Evolutionary conservation across 2,113 vertebrate genomes (phyloP).

Genomic region (Chrysemys picta): DNA sequence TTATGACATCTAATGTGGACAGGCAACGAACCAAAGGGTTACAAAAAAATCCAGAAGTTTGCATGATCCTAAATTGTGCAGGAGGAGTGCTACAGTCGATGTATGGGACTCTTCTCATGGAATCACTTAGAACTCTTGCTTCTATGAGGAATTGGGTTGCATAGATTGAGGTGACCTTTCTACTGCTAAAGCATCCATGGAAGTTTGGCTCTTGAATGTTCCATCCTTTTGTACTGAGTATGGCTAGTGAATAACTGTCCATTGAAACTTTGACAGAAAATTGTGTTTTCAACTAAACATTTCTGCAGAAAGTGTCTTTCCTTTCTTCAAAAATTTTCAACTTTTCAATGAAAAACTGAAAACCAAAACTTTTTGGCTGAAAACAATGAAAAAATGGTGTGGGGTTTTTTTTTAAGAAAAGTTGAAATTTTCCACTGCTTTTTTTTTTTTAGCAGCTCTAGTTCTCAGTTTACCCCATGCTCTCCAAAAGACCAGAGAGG

Average conservation of each 20-base stretch:
- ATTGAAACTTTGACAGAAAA: background rate
- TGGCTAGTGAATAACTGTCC: background rate
- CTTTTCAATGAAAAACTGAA: background rate
- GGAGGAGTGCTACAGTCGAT: too few relatives aligned
- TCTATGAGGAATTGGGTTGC: background rate
- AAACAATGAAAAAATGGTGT: background rate
- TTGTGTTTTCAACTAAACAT: background rate
- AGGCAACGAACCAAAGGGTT: too few relatives aligned
- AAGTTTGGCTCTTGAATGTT: background rate
- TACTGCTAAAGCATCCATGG: background rate
- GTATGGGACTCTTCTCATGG: too few relatives aligned
- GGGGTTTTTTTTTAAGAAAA: background rate
- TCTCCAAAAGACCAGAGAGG: background rate
- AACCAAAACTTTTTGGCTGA: background rate
- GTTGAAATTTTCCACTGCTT: background rate
- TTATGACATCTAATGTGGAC: too few relatives aligned
- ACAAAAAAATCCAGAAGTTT: too few relatives aligned
- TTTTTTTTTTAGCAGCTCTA: background rate
- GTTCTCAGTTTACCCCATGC: background rate
- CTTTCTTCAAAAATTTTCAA: background rate
- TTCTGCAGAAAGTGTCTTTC: background rate
- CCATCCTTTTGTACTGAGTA: background rate
- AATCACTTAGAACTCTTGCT: background rate
- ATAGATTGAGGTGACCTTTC: background rate
- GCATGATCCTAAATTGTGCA: too few relatives aligned